Base-by-base conservation (phyloP, 2,797 vertebrate species). In the Xerus rutilus region DNA sequence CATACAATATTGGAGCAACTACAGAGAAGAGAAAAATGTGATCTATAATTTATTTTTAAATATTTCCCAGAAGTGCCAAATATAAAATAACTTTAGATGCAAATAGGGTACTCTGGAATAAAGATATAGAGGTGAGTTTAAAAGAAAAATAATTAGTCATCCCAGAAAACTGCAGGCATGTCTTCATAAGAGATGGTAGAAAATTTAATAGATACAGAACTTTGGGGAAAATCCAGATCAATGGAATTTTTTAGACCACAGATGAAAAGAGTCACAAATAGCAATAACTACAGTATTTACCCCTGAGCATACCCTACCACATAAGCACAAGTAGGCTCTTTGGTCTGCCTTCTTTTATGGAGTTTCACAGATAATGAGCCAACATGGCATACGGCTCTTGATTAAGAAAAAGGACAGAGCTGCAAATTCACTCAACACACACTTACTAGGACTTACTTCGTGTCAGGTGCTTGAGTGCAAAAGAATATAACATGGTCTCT, bases 101-200 rank as follows among this genome's bases (percentile, higher is more conserved):
- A n/a, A 72, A 49, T 15, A 59, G 39, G 9, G 45, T 90, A n/a
- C 54, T 65, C 62, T 78, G 28, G 45, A 87, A 78, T 77, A 90
- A 96, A 43, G 35, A 70, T 30, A 62, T 62, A 69, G 45, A 88
- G n/a, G 21, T 62, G 28, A 86, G 70, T 70, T 70, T 86, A 54
- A 92, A 89, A 89, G 30, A 94, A 94, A 92, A 65, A 89, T 74
- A 10, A 79, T 57, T 65, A 47, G n/a, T 59, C 20, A 85, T 49
- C 47, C 12, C 5, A 67, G 15, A 81, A 93, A 86, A 95, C 25
- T 43, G 1, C 2, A 52, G 65, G 20, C 67, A 69, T 47, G 7
- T 52, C 67, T 93, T 94, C 54, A 88, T 73, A 21, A 76, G 45
- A 49, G 28, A 91, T 15, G 32, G 25, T 69, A 90, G 52, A 70